phyloP scores from a whole-genome alignment of 2,797 vertebrate species.

The Fundulus diaphanus region DNA sequence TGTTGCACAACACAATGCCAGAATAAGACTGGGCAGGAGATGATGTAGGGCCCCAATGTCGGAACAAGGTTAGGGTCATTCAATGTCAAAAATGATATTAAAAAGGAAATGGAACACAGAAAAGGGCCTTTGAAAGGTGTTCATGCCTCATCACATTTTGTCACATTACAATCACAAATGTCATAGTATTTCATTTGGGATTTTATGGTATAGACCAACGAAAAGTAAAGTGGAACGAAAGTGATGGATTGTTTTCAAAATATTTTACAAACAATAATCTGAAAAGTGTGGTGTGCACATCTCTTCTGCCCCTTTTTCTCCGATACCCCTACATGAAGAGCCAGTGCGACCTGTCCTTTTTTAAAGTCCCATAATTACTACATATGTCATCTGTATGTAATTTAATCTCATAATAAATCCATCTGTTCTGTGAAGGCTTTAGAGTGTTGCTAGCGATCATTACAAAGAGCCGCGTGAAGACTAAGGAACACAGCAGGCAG shows the following conservation, averaged over 20 bases:
- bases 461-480: too few relatives aligned
- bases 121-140: conserved; percentile 10
- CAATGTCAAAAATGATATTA: conserved; percentile 35
- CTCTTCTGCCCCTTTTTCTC: too few relatives aligned
- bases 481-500: too few relatives aligned
- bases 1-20: conserved; percentile 47
- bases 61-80: conserved; percentile 66
- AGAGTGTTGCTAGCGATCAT: too few relatives aligned
- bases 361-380: too few relatives aligned
- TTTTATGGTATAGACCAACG: not conserved
- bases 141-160: not conserved
- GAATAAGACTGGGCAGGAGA: conserved; percentile 61
- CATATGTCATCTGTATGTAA: too few relatives aligned
- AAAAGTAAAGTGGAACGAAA: not conserved
- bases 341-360: too few relatives aligned
- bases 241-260: not conserved
- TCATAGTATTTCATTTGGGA: not conserved
- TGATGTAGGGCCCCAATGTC: conserved; percentile 55
- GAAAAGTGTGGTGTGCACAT: too few relatives aligned
- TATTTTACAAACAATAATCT: too few relatives aligned
- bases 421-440: too few relatives aligned
- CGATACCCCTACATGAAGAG: too few relatives aligned
- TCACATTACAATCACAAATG: not conserved
- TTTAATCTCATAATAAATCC: too few relatives aligned
- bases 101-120: conserved; percentile 4